These are phyloP conservation scores for Himantopus leucocephalus DNA, from an alignment of 2,113 vertebrate species.

Conservation along the genomic window DNA sequence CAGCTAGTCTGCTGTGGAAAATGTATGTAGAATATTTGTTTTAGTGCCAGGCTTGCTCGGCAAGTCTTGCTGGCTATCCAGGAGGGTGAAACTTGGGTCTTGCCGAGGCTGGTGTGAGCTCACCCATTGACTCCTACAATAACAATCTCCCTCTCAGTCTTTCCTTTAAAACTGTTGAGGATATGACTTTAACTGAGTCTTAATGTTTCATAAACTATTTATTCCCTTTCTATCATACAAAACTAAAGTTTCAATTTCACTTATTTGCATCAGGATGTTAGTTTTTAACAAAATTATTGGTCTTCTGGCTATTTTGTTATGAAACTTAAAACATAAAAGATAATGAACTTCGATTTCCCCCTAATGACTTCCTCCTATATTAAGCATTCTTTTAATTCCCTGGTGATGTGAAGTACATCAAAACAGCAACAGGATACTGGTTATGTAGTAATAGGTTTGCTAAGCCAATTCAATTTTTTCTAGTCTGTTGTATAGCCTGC, in stretches of 20 bases:
- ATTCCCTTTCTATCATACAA: background rate
- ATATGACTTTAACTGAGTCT: background rate
- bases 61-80: background rate
- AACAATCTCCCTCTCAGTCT: background rate
- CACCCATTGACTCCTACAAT: background rate
- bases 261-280: background rate
- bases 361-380: background rate
- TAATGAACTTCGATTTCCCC: background rate
- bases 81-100: background rate
- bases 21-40: background rate
- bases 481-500: background rate
- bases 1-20: background rate
- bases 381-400: background rate
- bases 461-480: background rate
- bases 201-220: background rate
- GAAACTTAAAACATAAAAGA: background rate
- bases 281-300: background rate
- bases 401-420: background rate
- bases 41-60: background rate
- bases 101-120: background rate
- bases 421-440: background rate
- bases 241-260: background rate
- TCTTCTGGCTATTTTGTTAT: background rate
- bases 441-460: background rate
- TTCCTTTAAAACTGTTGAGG: background rate